phyloP scores from a whole-genome alignment of 2,888 invertebrate species.

The Lasioglossum pauxillum region DNA sequence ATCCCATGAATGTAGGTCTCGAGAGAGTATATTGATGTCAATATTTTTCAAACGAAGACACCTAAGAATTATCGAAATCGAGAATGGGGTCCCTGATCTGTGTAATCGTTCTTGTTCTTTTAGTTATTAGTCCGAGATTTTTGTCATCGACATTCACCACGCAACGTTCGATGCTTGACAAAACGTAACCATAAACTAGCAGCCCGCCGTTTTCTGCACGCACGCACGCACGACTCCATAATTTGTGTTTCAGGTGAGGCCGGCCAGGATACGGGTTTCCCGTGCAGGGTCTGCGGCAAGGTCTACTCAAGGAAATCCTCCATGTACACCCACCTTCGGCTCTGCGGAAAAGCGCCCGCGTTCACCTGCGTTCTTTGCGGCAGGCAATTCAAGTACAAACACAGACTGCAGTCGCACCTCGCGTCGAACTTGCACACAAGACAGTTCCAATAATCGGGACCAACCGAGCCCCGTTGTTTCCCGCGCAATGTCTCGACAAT shows the following conservation, averaged over 20 bases:
- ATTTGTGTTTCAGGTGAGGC: constrained; percentile 64
- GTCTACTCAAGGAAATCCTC: constrained; percentile 79
- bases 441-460: constrained; percentile 33
- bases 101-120: background rate
- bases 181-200: background rate
- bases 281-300: constrained; percentile 77
- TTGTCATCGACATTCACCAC: background rate
- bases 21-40: too few species aligned
- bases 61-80: background rate
- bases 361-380: constrained; percentile 82
- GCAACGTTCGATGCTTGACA: background rate
- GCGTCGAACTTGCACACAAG: constrained; percentile 63
- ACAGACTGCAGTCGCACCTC: constrained; percentile 79
- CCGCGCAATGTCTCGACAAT: background rate
- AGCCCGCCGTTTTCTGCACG: constrained; percentile 12
- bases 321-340: constrained; percentile 78
- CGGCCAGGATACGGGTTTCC: constrained; percentile 46
- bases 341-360: constrained; percentile 82
- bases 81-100: background rate
- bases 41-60: too few species aligned
- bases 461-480: background rate
- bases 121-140: background rate
- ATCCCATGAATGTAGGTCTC: too few species aligned
- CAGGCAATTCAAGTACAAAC: constrained; percentile 80
- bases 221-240: constrained; percentile 48